Evolutionary conservation across 2,113 vertebrate genomes (phyloP).

Genomic region (Pheucticus melanocephalus): DNA sequence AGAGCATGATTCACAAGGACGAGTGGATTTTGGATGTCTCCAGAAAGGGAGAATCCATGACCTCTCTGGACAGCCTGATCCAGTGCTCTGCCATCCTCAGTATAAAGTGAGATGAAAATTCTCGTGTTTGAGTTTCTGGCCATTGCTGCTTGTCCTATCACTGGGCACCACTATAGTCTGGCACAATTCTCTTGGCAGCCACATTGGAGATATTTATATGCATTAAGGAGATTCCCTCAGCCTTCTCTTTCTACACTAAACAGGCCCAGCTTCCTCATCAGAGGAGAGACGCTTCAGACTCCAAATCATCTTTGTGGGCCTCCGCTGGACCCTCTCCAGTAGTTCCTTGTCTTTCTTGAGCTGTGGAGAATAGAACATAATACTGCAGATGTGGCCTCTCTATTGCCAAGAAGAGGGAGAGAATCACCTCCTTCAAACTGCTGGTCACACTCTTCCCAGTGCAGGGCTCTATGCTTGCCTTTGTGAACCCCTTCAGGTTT

Average conservation of each 20-base stretch:
- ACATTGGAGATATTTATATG: neutral
- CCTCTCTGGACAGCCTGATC: neutral
- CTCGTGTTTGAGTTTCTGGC: neutral
- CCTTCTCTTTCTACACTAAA: neutral
- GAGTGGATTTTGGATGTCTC: neutral
- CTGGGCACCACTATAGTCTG: neutral
- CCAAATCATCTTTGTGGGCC: neutral
- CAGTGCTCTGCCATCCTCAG: neutral
- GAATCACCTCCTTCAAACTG: neutral
- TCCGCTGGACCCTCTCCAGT: neutral
- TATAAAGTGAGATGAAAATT: neutral
- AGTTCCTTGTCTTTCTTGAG: neutral
- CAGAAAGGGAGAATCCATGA: neutral
- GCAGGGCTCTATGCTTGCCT: accelerated
- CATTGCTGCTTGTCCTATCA: neutral
- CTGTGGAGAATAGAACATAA: neutral
- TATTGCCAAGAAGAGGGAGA: neutral
- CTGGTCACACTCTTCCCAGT: neutral
- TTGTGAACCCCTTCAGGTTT: neutral
- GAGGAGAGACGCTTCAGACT: neutral
- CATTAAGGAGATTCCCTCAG: neutral
- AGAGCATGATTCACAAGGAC: neutral
- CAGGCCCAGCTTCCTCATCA: neutral
- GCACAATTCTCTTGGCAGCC: neutral
- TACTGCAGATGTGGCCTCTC: neutral